Base-by-base conservation (phyloP, 2,888 invertebrate species). In the Fabriciana adippe region DNA sequence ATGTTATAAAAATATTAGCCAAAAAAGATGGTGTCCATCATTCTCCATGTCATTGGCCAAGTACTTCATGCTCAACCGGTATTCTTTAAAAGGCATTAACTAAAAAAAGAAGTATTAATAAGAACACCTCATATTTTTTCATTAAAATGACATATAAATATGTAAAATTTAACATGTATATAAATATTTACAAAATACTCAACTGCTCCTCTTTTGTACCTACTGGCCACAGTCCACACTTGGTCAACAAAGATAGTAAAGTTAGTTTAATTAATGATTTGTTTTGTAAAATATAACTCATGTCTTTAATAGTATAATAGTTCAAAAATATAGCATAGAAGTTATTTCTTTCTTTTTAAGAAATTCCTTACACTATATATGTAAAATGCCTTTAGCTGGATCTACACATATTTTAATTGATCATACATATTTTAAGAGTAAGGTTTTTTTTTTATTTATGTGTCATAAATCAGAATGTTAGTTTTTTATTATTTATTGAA, bases 241-340 rank as follows among this genome's bases (percentile, higher is more conserved):
- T 3, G 48, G 59, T 26, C 59, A 59, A 59, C 59, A 59, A 59
- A 59, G 59, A 59, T 59, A 59, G 59, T 48, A 26, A 59, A 26
- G 16, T 48, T 59, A 59, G 48, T 48, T 26, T 59, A 59, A 6
- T 57, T 45, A 6, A 45, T 48, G 31, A 48, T n/a, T 59, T 31
- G 59, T 59, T 59, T 47, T 59, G n/a, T 48, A 31, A 26, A 59
- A 48, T 26, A 21, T 48, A 31, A 48, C 48, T 59, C 13, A 48
- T 26, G 48, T 59, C 48, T 47, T 48, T 59, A 48, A 48, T 59
- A 57, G 47, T 57, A 21, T 57, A 47, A 57, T 57, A 59, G 26
- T n/a, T 26, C 26, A 59, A 59, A 48, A 8, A n/a, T 16, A 41
- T 41, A 41, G 11, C 35, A 41, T 31, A 59, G 26, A 59, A 15